Conservation (phyloP, 2,888 invertebrate genomes). For the Drosophila neotestacea region DNA sequence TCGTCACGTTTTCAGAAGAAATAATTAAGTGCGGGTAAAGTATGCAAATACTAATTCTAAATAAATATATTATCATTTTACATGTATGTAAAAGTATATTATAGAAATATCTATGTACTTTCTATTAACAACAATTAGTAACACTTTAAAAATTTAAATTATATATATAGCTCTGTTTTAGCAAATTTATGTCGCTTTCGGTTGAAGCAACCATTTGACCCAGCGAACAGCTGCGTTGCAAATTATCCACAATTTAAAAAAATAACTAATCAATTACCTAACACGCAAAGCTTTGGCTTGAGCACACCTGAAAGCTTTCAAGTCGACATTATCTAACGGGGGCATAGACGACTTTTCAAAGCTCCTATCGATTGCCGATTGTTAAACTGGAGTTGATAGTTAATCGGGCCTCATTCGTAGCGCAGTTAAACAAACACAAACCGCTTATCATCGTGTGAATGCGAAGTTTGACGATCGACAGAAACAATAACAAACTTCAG, state of each 20-base stretch:
- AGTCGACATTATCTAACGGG: neutral
- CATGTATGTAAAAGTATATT: neutral
- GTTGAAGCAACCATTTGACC: conserved; percentile 31
- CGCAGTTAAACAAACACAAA: conserved; percentile 17
- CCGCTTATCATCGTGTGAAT: conserved; percentile 50
- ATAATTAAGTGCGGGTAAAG: conserved; percentile 1
- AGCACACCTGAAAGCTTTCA: conserved; percentile 5
- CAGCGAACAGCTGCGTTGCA: conserved; percentile 27
- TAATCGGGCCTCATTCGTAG: neutral
- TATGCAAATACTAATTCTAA: neutral
- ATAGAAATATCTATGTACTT: neutral
- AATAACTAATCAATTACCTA: conserved; percentile 20
- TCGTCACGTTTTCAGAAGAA: neutral
- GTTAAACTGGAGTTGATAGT: conserved; percentile 11
- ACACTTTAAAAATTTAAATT: neutral
- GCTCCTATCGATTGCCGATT: neutral
- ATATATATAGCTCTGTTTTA: conserved; percentile 13
- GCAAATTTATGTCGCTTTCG: neutral
- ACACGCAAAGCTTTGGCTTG: conserved; percentile 20
- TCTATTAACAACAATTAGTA: conserved; percentile 4
- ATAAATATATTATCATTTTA: neutral
- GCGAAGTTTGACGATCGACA: conserved; percentile 32
- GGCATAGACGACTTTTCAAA: conserved; percentile 10
- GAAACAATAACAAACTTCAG: conserved; percentile 9
- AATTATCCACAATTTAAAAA: conserved; percentile 27